phyloP scores from a whole-genome alignment of 2,113 vertebrate species.

The Holacanthus passer region DNA sequence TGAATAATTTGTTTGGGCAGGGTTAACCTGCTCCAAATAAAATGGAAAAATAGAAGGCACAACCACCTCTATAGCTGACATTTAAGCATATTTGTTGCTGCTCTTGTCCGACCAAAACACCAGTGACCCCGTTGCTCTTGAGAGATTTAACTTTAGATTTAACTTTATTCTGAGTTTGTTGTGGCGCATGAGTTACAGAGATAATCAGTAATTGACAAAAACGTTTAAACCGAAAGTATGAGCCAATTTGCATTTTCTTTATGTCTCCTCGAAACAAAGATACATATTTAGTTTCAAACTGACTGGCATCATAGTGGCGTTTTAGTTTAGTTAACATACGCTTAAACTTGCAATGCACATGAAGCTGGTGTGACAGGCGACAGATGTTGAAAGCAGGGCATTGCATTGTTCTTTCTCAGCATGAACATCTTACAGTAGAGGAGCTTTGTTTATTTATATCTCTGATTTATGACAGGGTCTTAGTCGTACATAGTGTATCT shows the following conservation, averaged over 20 bases:
- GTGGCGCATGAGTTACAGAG: neutral
- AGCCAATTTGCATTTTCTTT: neutral
- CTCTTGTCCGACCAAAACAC: neutral
- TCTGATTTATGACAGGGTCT: conserved; percentile 27
- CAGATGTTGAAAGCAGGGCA: conserved; percentile 32
- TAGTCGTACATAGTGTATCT: conserved; percentile 9
- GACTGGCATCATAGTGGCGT: conserved; percentile 3
- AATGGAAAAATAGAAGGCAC: neutral
- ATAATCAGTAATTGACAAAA: neutral
- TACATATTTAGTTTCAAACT: neutral
- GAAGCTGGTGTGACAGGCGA: neutral
- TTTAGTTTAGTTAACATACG: conserved; percentile 19
- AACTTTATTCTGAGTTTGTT: too few relatives aligned
- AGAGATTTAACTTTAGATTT: neutral
- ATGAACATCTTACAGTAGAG: conserved; percentile 12
- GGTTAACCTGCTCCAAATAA: neutral
- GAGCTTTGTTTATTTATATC: conserved; percentile 43
- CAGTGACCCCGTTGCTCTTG: neutral
- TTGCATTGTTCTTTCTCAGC: conserved; percentile 6
- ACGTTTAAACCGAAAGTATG: neutral
- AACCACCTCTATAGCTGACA: neutral
- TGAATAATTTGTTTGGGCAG: conserved; percentile 14
- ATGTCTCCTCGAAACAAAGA: conserved; percentile 2
- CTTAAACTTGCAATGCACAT: conserved; percentile 6
- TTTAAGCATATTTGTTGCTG: neutral